Percentiles rank a stretch among this genome's conserved stretches.
These are phyloP conservation scores for Acanthopleura granulata DNA, from an alignment of 2,888 invertebrate species.

Conservation along the genomic window DNA sequence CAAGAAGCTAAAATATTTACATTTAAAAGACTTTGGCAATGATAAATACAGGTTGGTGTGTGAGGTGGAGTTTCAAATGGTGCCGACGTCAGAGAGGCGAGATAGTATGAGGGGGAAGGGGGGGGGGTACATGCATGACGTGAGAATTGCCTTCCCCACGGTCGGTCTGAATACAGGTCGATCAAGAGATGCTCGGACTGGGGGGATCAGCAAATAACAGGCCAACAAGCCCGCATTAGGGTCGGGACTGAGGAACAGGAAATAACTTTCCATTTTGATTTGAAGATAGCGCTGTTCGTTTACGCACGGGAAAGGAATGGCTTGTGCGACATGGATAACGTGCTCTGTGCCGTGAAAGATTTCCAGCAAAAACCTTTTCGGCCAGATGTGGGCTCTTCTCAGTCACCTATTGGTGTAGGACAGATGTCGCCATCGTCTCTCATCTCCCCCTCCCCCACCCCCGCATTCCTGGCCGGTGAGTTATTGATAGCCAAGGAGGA, in stretches of 20 bases:
- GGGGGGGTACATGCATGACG: too few species aligned
- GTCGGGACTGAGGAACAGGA: background rate
- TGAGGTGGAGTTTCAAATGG: too few species aligned
- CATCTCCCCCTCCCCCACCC: background rate
- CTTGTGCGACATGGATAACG: slow-evolving; percentile 5
- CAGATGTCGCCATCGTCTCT: background rate
- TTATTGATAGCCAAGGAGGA: slow-evolving; percentile 9
- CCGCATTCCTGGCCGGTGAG: background rate
- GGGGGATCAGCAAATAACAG: slow-evolving; percentile 4
- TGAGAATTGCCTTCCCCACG: too few species aligned
- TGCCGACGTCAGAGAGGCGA: too few species aligned
- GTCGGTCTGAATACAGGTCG: background rate
- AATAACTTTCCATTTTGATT: slow-evolving; percentile 20
- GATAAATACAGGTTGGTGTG: too few species aligned
- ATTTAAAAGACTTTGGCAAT: too few species aligned
- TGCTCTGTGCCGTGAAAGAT: background rate
- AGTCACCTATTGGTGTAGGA: background rate
- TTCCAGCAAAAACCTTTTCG: background rate
- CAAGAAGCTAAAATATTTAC: too few species aligned
- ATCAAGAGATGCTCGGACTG: background rate
- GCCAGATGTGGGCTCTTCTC: background rate
- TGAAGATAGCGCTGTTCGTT: slow-evolving; percentile 6
- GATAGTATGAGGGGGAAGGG: too few species aligned
- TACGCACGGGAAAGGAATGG: slow-evolving; percentile 12
- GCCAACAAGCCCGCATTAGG: background rate